Base-by-base conservation (phyloP, 92 coral and sea anemone genomes). In the Plumapathes pennacea region DNA sequence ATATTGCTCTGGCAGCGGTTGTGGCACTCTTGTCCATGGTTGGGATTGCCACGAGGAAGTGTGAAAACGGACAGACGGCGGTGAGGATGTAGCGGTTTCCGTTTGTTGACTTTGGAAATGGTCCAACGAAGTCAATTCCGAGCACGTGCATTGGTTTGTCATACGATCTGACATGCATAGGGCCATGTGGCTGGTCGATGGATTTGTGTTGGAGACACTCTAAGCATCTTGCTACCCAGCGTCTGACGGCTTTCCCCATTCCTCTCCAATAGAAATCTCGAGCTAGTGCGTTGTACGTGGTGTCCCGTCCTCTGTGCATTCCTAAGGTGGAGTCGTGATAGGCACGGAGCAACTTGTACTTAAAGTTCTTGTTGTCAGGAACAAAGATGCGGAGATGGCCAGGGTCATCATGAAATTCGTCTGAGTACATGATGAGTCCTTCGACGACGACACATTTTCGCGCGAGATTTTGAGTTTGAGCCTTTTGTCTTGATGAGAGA, bases 111-210 rank as follows among this genome's bases (percentile, higher is more conserved):
- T 52, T 57, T 10, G 54, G 63, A 27, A 66, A 66, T 0, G 74
- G 74, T 36, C 74, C 74, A 38, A 66, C 57, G 14, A 52, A 47
- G 51, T 66, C 63, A 57, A 66, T 66, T 51, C 63, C 65, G 42
- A 54, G 47, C 17, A 58, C 59, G 14, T 54, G 15, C 64, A 57
- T 51, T 34, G 64, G 74, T 27, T 67, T 33, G 39, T 39, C 38
- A 31, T 53, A 67, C 25, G 36, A 25, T 21, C 64, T 53, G 1
- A 46, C 2, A 10, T 67, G 64, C 64, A 54, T 67, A 14, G 54
- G 64, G 24, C 65, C 74, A 54, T 46, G 52, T 46, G 21, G 52
- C 22, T 41, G 73, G 38, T 54, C 31, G 11, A 13, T 17, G 24
- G 74, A 54, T 19, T 67, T 67, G 51, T 32, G 37, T 38, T 43